These are phyloP conservation scores for Panagrolaimus sp. DNA, from an alignment of 1,140 invertebrate genomes.

Conservation along the genomic window DNA sequence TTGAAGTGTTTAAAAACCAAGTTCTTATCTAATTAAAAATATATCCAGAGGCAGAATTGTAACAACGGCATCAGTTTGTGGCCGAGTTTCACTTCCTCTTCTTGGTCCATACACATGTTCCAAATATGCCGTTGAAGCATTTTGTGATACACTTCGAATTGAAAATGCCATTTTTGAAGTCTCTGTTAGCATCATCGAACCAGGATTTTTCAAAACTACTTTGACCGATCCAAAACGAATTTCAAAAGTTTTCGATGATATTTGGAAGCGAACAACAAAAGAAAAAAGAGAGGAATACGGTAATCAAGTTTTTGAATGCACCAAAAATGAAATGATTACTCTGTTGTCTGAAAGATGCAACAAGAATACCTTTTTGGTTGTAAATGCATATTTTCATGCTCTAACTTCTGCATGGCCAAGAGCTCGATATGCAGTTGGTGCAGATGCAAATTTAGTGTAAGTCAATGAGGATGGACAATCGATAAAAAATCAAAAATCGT, in stretches of 20 bases:
- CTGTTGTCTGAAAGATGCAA: background rate
- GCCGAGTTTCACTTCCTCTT: background rate
- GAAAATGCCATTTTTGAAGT: constrained; percentile 1
- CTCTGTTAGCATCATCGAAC: constrained; percentile 10
- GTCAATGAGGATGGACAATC: background rate
- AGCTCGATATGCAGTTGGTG: constrained; percentile 15
- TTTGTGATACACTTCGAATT: background rate
- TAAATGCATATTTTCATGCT: constrained; percentile 24
- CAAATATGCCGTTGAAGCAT: constrained; percentile 16
- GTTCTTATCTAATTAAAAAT: too few species aligned
- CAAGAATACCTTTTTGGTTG: constrained; percentile 18
- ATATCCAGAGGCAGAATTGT: constrained; percentile 12
- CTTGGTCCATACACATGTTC: constrained; percentile 10
- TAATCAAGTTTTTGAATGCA: background rate
- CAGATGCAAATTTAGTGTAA: constrained; percentile 15
- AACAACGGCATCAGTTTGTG: background rate
- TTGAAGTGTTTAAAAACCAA: too few species aligned
- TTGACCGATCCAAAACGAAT: constrained; percentile 10
- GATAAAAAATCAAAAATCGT: background rate
- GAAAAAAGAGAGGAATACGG: background rate
- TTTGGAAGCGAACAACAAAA: background rate
- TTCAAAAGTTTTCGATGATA: background rate
- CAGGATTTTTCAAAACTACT: constrained; percentile 18
- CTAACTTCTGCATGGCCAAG: constrained; percentile 17
- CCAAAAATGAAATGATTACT: background rate